Conservation (phyloP, 2,797 vertebrate genomes). For the Ptychadena robeensis region DNA sequence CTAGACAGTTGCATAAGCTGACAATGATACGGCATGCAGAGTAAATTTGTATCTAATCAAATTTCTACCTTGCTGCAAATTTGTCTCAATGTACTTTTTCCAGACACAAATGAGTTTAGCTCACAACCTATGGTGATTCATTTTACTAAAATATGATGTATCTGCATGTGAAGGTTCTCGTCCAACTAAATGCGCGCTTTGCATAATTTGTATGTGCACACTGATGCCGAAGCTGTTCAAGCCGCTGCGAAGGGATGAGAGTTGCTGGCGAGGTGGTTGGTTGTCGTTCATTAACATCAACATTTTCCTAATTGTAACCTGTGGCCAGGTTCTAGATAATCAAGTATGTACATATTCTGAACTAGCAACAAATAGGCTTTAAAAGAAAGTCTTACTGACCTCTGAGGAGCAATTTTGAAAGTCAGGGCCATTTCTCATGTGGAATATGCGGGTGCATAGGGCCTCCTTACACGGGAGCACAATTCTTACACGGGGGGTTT, state of each 20-base stretch:
- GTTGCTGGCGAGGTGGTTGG: background rate
- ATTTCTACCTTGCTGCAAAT: conserved; percentile 32
- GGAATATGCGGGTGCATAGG: too few species aligned
- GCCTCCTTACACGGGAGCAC: too few species aligned
- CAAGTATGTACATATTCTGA: too few species aligned
- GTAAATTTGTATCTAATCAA: conserved; percentile 40
- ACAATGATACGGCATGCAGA: conserved; percentile 39
- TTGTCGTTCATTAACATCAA: too few species aligned
- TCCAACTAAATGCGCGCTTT: conserved; percentile 3
- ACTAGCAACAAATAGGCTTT: too few species aligned
- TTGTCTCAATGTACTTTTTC: conserved; percentile 50
- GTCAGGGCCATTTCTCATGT: too few species aligned
- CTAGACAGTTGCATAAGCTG: conserved; percentile 29
- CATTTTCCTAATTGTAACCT: too few species aligned
- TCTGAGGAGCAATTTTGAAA: too few species aligned
- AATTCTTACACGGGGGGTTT: too few species aligned
- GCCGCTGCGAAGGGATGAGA: background rate
- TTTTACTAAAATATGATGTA: conserved; percentile 30
- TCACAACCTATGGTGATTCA: conserved; percentile 40
- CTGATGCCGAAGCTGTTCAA: background rate
- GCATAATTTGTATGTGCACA: background rate
- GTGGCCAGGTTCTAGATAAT: too few species aligned
- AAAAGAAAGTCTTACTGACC: too few species aligned
- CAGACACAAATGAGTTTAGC: conserved; percentile 40
- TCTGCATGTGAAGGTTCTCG: conserved; percentile 4